Base-by-base conservation (phyloP, 2,113 vertebrate genomes). In the Eidolon helvum region DNA sequence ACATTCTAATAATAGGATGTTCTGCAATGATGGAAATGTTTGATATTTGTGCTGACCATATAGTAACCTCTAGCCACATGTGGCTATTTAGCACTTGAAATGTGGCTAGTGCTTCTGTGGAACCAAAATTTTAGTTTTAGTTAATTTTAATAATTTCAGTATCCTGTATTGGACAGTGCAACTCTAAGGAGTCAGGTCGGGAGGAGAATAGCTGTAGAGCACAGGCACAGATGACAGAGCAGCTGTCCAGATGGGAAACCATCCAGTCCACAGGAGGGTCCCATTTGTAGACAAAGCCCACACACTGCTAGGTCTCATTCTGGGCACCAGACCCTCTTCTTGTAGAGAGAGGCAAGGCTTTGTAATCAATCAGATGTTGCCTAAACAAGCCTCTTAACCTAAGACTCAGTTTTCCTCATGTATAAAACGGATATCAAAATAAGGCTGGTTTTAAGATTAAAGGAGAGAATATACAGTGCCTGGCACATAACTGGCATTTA, bases 71-170 rank as follows among this genome's bases (percentile, higher is more conserved):
- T 6, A 12, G 57, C 11, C 28, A 30, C 43, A 50, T 19, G 33
- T 1, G 22, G 5, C 84, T 18, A 2, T 2, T 63, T n/a, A 33
- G 55, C 50, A 28, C 33, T 68, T 30, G 22, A 26, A 80, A 40
- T 18, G 22, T 63, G 63, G 28, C 82, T 14, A 4, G 77, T 50
- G 65, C 83, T 11, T 2, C 50, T 7, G 22, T 26, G 69, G 63
- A 86, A 28, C 57, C 10, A 22, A n/a, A 33, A 45, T 87, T 59
- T 68, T 40, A 57, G 57, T 57, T 35, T 84, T 33, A 72, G 24
- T 86, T 86, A 19, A 43, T 87, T 74, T 38, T 89, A 53, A 65
- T 90, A 53, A 87, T 43, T 38, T 53, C 82, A 66, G 40, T 65
- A 21, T 38, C 6, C 18, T 9, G 2, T 22, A 26, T 59, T 38